Percentiles rank a stretch among this genome's conserved stretches.
Conservation (phyloP, 2,888 invertebrate species). For the Tiliacea aurago region DNA sequence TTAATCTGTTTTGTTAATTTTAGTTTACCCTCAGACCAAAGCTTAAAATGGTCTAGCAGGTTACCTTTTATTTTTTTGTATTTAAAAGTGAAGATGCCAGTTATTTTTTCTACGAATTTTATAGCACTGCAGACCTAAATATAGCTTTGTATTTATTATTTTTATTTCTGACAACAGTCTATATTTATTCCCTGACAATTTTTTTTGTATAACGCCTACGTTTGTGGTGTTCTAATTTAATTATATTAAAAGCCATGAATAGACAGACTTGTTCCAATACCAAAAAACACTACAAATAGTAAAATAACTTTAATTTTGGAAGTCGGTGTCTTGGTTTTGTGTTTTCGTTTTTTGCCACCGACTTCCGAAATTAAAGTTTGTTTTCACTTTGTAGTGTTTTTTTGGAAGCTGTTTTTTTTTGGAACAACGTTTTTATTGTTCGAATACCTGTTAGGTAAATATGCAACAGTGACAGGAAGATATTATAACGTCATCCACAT, state of each 20-base stretch:
- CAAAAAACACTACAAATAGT: background rate
- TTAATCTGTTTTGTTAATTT: background rate
- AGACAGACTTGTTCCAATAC: background rate
- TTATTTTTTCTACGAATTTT: background rate
- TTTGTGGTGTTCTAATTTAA: slow-evolving; percentile 5
- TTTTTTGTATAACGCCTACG: background rate
- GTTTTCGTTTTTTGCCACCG: no score
- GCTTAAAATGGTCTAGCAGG: background rate
- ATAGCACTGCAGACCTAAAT: background rate
- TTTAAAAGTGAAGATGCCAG: background rate
- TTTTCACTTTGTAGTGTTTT: no score
- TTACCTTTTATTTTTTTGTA: background rate
- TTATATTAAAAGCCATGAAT: background rate
- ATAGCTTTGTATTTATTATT: background rate
- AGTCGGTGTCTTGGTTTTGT: no score
- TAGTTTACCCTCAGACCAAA: background rate
- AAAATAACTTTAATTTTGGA: no score
- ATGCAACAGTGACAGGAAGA: no score
- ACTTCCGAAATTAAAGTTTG: no score
- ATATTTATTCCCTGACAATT: slow-evolving; percentile 1
- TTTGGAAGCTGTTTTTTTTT: no score
- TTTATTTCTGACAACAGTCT: background rate
- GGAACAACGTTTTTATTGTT: no score
- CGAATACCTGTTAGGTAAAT: no score
- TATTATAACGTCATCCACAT: no score